phyloP scores from a whole-genome alignment of 2,113 vertebrate species.

The Mus spicilegus region DNA sequence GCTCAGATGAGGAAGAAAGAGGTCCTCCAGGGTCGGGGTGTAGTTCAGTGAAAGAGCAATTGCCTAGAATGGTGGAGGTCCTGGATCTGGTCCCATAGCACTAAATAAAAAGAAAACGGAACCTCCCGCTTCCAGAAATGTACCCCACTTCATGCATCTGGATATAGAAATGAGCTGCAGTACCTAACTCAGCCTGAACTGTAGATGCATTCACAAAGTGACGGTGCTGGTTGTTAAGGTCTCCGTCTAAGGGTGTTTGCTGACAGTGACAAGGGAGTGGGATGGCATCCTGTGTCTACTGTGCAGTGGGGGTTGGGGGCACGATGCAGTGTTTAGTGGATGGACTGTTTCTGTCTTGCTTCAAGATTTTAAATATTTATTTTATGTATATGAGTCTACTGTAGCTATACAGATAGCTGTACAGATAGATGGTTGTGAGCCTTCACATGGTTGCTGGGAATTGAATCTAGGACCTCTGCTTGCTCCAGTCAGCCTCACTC shows the following conservation, averaged over 20 bases:
- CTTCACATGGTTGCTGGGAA: too few species aligned
- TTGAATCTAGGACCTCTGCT: too few species aligned
- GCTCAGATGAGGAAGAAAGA: not conserved
- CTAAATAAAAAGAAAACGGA: not conserved
- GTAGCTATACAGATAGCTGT: too few species aligned
- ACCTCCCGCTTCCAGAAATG: not conserved
- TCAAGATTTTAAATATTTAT: not conserved
- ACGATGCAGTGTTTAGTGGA: not conserved
- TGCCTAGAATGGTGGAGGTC: not conserved
- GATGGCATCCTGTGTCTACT: not conserved
- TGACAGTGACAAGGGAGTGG: not conserved
- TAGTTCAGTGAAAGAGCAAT: not conserved
- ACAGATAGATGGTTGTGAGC: too few species aligned
- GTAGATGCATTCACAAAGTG: slow-evolving; percentile 11
- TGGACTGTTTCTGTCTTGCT: not conserved
- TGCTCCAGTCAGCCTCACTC: too few species aligned
- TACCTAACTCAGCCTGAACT: not conserved
- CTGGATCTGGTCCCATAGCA: not conserved
- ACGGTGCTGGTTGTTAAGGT: not conserved
- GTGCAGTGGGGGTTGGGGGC: not conserved
- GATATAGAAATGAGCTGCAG: not conserved
- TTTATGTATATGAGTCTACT: too few species aligned
- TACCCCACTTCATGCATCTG: not conserved
- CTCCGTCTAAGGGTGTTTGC: not conserved
- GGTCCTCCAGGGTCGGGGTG: not conserved